Evolutionary conservation across 2,797 vertebrate genomes (phyloP), one percentile per base, ranked within the genome.

Genomic region (Steatocranus sp.): DNA sequence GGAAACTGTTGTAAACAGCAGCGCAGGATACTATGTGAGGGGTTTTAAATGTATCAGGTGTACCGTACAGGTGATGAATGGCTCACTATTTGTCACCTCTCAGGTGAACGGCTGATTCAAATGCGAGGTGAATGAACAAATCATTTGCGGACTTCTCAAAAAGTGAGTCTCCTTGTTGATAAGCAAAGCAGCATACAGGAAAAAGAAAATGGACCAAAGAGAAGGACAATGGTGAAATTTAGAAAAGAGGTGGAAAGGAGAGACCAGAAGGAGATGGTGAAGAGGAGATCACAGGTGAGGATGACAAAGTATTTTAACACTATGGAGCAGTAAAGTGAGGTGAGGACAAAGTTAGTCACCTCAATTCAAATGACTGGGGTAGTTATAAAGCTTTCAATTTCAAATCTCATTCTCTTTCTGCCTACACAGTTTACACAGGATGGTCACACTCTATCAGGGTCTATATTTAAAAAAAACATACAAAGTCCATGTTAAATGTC

Each of bases 201-300:
- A 4, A 17, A 27, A 9, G 11, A 17, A 46, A 63, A 58, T 2
- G 48, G 14, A 5, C 14, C 73, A 8, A 80, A 83, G 84, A 2
- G 93, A 91, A 7, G 9, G 23, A 43, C 0, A 96, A 95, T 1
- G 87, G 92, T 54, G 91, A 95, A 85, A 93, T 95, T 27, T 91
- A 85, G 78, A 76, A 1, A 9, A 83, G 86, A 14, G 46, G 23
- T 7, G 54, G 5, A 56, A 56, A 27, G 23, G 51, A 30, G 25
- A 30, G 53, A 56, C 53, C 14, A 56, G 25, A 17, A 56, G 25
- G 0, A 56, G 25, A 56, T 30, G 53, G 8, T 56, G 25, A 56
- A 56, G 25, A 53, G 23, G 4, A 56, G 25, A 30, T 56, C 53
- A 56, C 53, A 17, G 14, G 53, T 30, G 25, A 56, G 25, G 25